These are phyloP conservation scores for Mionectes olivaceus DNA, from an alignment of 2,797 vertebrate species.

Conservation along the genomic window DNA sequence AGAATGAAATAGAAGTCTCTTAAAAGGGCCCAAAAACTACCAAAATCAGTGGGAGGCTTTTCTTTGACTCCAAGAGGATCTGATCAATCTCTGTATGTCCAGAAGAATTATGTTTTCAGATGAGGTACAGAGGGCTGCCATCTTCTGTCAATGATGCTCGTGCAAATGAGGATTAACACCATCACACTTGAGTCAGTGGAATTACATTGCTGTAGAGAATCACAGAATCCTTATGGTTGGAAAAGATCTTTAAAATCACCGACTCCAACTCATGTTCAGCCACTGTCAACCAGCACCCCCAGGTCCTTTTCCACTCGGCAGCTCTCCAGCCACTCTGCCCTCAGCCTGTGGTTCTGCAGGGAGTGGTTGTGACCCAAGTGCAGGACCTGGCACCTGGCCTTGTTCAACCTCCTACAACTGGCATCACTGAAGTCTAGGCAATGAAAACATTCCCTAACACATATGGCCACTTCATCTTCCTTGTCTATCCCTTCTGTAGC, in stretches of 20 bases:
- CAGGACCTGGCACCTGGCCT: not conserved
- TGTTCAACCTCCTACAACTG: not conserved
- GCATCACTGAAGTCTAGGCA: not conserved
- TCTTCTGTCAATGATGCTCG: not conserved
- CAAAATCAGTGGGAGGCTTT: not conserved
- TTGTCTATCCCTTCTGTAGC: not conserved
- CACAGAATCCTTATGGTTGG: not conserved
- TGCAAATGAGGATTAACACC: not conserved
- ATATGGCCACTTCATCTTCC: not conserved
- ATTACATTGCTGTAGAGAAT: not conserved
- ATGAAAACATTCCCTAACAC: not conserved
- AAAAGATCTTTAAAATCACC: not conserved
- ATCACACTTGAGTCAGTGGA: not conserved
- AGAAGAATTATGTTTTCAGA: conserved; percentile 1
- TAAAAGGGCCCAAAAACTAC: not conserved
- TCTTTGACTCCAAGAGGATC: not conserved
- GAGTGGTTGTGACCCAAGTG: not conserved
- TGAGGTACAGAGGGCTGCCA: not conserved
- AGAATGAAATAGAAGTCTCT: conserved; percentile 1
- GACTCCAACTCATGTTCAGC: not conserved
- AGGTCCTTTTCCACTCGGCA: not conserved
- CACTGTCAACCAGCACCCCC: not conserved
- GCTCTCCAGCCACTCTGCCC: not conserved
- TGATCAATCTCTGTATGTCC: not conserved
- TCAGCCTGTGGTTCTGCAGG: not conserved